phyloP scores from a whole-genome alignment of 2,888 invertebrate species.

The Apodemia hepburni region DNA sequence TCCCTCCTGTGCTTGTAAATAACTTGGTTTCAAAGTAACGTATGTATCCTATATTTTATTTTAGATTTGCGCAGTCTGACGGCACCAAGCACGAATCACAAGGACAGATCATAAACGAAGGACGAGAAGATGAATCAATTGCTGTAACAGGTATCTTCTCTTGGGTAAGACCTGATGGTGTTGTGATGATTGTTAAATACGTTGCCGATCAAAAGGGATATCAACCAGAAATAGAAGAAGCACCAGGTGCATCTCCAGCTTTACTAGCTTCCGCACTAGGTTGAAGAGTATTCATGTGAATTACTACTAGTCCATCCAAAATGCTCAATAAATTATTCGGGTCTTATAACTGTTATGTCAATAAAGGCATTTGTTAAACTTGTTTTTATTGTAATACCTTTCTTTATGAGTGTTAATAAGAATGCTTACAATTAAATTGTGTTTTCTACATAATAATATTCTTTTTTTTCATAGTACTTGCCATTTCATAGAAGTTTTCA shows the following conservation, averaged over 20 bases:
- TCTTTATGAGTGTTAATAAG: not conserved
- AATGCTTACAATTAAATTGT: too few relatives aligned
- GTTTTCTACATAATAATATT: too few relatives aligned
- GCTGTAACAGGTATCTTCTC: conserved; percentile 62
- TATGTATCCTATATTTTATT: not conserved
- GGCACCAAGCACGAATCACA: conserved; percentile 57
- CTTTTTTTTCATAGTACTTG: too few relatives aligned
- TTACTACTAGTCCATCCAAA: not conserved
- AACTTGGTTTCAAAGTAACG: too few relatives aligned
- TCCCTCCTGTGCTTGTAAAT: too few relatives aligned
- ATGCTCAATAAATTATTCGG: not conserved
- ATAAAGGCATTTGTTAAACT: not conserved
- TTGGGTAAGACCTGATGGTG: conserved; percentile 64
- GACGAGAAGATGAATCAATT: conserved; percentile 61
- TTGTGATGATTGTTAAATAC: conserved; percentile 73
- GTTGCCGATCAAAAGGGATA: conserved; percentile 56
- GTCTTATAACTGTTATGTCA: not conserved
- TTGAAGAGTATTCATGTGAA: conserved; percentile 21
- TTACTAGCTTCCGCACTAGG: conserved; percentile 41
- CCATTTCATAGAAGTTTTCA: too few relatives aligned
- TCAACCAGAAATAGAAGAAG: conserved; percentile 49
- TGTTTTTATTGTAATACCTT: not conserved
- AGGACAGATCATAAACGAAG: conserved; percentile 63
- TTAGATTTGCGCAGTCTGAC: conserved; percentile 61
- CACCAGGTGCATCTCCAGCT: conserved; percentile 42